Conservation (phyloP, 2,888 invertebrate genomes). For the Sussaba pulchella region DNA sequence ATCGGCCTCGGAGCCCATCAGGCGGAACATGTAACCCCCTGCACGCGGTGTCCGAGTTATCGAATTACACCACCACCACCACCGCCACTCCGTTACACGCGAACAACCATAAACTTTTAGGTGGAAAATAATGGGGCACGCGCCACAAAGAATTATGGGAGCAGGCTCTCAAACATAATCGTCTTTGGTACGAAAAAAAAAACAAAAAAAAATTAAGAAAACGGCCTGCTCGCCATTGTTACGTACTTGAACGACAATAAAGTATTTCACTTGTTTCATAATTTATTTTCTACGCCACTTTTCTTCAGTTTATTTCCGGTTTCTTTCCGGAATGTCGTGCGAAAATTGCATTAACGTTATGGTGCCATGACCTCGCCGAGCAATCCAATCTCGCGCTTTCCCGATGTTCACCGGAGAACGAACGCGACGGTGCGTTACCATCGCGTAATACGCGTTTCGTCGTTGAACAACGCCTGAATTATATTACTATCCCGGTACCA, state of each 20-base stretch:
- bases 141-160: slow-evolving; percentile 11
- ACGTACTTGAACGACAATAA: too few species aligned
- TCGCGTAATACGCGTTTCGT: slow-evolving; percentile 42
- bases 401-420: slow-evolving; percentile 57
- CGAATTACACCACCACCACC: slow-evolving; percentile 61
- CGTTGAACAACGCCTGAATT: slow-evolving; percentile 29
- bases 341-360: slow-evolving; percentile 69
- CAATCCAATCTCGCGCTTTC: slow-evolving; percentile 75
- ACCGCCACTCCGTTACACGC: slow-evolving; percentile 58
- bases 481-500: neutral
- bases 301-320: too few species aligned
- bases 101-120: slow-evolving; percentile 13
- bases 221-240: too few species aligned
- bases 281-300: too few species aligned
- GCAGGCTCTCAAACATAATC: too few species aligned
- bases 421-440: slow-evolving; percentile 41
- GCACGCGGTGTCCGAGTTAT: slow-evolving; percentile 32
- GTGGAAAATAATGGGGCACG: slow-evolving; percentile 50
- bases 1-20: slow-evolving; percentile 3
- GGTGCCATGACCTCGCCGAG: slow-evolving; percentile 74
- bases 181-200: too few species aligned
- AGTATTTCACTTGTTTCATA: too few species aligned
- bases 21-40: slow-evolving; percentile 9
- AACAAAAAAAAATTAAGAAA: too few species aligned
- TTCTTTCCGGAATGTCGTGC: neutral